Evolutionary conservation across 2,888 invertebrate genomes (phyloP).

Genomic region (Argyresthia goedartella): DNA sequence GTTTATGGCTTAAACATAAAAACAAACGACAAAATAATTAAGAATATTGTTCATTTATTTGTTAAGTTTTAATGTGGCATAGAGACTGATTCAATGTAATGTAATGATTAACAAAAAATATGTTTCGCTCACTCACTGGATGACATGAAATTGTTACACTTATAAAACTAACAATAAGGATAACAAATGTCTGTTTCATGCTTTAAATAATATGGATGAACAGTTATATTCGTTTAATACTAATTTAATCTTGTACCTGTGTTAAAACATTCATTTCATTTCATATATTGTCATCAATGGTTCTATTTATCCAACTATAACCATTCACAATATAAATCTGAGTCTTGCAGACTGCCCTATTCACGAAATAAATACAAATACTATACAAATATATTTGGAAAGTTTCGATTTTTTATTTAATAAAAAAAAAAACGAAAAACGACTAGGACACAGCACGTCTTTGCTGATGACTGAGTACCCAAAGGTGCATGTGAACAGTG

Average conservation of each 20-base stretch:
- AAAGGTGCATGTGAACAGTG: not conserved
- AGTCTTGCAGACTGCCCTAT: not conserved
- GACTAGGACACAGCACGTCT: not conserved
- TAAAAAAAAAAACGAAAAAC: not conserved
- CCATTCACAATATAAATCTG: not conserved
- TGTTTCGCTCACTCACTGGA: not conserved
- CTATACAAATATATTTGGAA: not conserved
- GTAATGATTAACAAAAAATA: conserved; percentile 24
- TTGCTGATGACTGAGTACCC: not conserved
- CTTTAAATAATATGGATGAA: conserved; percentile 6
- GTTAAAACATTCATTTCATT: conserved; percentile 27
- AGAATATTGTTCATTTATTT: conserved; percentile 61
- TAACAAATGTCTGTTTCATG: conserved; percentile 2
- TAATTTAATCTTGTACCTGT: conserved; percentile 31
- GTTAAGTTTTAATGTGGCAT: conserved; percentile 33
- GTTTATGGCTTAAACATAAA: conserved; percentile 34
- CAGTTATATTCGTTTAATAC: conserved; percentile 23
- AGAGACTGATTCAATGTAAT: conserved; percentile 27
- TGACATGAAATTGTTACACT: not conserved
- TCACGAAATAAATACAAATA: not conserved
- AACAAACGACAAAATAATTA: conserved; percentile 52
- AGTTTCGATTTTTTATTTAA: not conserved
- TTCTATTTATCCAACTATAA: conserved; percentile 1
- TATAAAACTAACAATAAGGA: not conserved
- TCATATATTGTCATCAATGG: conserved; percentile 40